A percentile compares a stretch with the other conserved stretches of the same genome.
phyloP scores from a whole-genome alignment of 2,797 vertebrate species.

The Selene dorsalis region DNA sequence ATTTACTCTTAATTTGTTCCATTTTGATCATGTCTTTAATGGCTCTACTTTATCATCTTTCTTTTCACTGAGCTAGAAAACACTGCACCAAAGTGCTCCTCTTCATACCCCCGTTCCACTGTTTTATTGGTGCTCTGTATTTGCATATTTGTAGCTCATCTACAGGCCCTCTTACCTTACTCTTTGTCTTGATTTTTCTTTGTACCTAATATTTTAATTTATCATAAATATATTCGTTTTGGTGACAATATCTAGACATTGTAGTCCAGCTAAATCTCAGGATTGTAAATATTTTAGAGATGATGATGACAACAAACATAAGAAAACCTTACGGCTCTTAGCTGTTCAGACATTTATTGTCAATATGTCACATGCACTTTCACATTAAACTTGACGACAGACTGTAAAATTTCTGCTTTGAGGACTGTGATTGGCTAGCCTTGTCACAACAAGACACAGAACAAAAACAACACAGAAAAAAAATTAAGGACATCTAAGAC shows the following conservation, averaged over 20 bases:
- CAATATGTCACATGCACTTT: conserved; percentile 1
- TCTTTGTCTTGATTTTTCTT: too few relatives aligned
- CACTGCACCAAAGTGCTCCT: background rate
- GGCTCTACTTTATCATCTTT: background rate
- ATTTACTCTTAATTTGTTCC: conserved; percentile 5
- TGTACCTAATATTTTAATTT: too few relatives aligned
- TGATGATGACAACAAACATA: background rate
- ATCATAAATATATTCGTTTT: background rate
- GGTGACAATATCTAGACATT: background rate
- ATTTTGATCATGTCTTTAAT: conserved; percentile 1
- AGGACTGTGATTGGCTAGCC: background rate
- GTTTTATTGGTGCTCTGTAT: conserved; percentile 13
- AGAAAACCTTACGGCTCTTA: background rate
- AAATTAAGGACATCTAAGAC: background rate
- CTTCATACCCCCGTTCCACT: background rate
- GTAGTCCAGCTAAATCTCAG: background rate
- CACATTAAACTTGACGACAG: background rate
- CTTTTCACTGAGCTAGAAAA: background rate
- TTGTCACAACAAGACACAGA: background rate
- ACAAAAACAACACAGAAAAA: background rate
- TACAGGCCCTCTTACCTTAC: too few relatives aligned
- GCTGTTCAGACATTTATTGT: background rate
- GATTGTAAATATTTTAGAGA: background rate
- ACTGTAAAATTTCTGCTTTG: background rate
- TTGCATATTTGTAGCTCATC: conserved; percentile 6